Conservation (phyloP, 2,113 vertebrate genomes). For the Dipodomys merriami region DNA sequence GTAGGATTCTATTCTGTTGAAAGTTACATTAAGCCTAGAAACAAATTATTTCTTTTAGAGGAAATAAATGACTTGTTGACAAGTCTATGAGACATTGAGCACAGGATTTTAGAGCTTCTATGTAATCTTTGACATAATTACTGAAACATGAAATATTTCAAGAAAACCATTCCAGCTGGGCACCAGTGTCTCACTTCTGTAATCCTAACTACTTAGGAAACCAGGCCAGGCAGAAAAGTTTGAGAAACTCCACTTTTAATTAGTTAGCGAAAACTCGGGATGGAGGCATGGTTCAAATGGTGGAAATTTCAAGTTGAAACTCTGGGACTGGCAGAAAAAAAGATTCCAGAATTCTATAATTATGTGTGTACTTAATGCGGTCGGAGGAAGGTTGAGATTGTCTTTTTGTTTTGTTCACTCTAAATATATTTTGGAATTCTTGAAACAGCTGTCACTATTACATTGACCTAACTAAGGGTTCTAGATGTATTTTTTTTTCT, state of each 20-base stretch:
- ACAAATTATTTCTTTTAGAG: neutral
- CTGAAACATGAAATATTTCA: neutral
- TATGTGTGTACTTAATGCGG: neutral
- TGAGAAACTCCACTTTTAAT: too few relatives aligned
- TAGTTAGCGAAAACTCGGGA: too few relatives aligned
- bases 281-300: too few relatives aligned
- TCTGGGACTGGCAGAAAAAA: too few relatives aligned
- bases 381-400: neutral
- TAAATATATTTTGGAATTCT: neutral
- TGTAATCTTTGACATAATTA: neutral
- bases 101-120: neutral
- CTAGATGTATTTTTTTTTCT: neutral
- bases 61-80: neutral
- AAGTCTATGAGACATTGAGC: neutral
- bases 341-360: neutral
- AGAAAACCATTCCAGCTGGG: neutral
- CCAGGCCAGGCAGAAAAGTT: too few relatives aligned
- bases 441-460: neutral
- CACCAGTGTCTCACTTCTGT: too few relatives aligned
- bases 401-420: neutral
- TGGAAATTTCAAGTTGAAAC: too few relatives aligned
- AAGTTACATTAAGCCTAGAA: neutral
- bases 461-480: neutral
- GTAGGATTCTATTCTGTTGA: neutral
- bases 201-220: too few relatives aligned